Evolutionary conservation across 1,140 invertebrate species (phyloP), one percentile per base, ranked within the genome.

Genomic region (Chrysopa pallens): DNA sequence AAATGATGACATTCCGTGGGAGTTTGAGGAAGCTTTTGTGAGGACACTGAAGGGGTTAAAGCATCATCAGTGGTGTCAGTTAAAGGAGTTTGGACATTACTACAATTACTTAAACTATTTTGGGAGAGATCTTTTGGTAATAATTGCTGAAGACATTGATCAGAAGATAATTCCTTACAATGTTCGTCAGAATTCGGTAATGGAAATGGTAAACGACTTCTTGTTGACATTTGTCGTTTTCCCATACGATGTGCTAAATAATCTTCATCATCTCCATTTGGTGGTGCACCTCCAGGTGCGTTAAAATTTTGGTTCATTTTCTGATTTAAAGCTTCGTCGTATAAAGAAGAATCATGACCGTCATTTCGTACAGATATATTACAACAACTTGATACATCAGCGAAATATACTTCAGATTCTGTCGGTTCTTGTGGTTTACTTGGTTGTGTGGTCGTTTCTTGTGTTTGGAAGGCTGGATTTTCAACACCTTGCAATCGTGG

Each of bases 361-460:
- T 73, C 72, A 48, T 73, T 73, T 49, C 76, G 69, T 3, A 80
- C 65, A 42, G 76, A 80, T 44, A 79, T 74, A 53, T 79, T 79
- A 49, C 81, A 84, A 52, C 82, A 85, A 39, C 81, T 86, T n/a
- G 80, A 84, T 1, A 85, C 82, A 52, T 87, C 82, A 1, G 82
- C 83, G 55, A 86, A 86, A 54, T 88, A 86, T 1, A 88, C 68
- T 60, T 88, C 84, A 4, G 80, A 84, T 46, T 76, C 74, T 0
- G 73, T 66, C n/a, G 70, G 66, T 48, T 71, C 71, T 59, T 11
- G 9, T 42, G n/a, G 8, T 33, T 33, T 39, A 44, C 57, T 62
- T 63, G 69, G 65, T 36, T 66, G 64, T 0, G 68, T 63, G 36
- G 64, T 65, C n/a, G 8, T 33, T 12, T 33, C 8, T 45, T 72